These are phyloP conservation scores for Aphelocoma californica DNA, from an alignment of 2,797 vertebrate genomes.

Conservation along the genomic window DNA sequence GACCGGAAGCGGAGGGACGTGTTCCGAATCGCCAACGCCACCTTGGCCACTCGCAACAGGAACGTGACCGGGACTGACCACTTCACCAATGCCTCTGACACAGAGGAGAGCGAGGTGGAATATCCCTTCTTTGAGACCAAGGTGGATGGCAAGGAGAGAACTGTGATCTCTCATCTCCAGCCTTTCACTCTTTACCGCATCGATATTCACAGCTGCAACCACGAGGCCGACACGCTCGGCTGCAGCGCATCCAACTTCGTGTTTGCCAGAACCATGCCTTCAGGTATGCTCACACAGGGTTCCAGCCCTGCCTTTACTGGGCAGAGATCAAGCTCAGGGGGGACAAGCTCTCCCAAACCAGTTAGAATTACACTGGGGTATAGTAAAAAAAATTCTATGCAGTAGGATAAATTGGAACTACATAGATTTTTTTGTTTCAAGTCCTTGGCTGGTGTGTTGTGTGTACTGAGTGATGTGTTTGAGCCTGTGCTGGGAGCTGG, in stretches of 20 bases:
- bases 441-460: background rate
- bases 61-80: conserved; percentile 72
- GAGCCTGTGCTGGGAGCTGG: background rate
- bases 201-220: conserved; percentile 96
- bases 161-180: conserved; percentile 86
- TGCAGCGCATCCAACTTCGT: conserved; percentile 95
- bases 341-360: background rate
- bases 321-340: background rate
- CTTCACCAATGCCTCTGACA: conserved; percentile 81
- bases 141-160: conserved; percentile 84
- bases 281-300: conserved; percentile 75
- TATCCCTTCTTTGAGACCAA: conserved; percentile 86
- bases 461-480: background rate
- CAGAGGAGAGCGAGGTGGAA: conserved; percentile 80
- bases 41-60: conserved; percentile 69
- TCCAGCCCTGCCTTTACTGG: background rate
- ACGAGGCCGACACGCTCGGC: conserved; percentile 84
- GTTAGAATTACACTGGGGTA: fast-evolving
- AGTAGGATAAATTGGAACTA: background rate
- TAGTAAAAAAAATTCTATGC: background rate
- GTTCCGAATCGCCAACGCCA: conserved; percentile 83
- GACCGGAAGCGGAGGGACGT: conserved; percentile 89
- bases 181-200: conserved; percentile 98
- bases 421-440: background rate
- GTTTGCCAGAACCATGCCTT: conserved; percentile 94